Base-by-base conservation (phyloP, 2,113 vertebrate genomes). In the Ploceus nigricollis region DNA sequence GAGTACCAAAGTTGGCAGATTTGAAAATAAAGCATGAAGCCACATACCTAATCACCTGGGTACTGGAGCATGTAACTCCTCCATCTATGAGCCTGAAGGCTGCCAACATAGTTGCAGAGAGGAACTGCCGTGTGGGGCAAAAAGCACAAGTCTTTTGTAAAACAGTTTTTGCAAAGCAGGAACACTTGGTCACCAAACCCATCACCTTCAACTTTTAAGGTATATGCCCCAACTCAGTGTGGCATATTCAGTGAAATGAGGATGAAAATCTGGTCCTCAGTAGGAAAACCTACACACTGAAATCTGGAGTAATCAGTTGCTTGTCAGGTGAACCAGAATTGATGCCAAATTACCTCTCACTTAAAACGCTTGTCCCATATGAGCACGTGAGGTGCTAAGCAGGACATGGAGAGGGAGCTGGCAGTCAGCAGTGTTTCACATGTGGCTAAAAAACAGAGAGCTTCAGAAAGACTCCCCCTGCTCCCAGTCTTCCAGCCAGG, bases 21-120 rank as follows among this genome's bases (percentile, higher is more conserved):
- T 83, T 78, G 68, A 71, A 94, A 94, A 78, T 35, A 87, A 83
- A 95, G 51, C 51, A 80, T 56, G 44, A 70, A 86, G 57, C 17
- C 25, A 64, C 4, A 12, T 40, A 73, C 11, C 47, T 58, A 83
- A 73, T 71, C 0, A 0, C n/a, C 44, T 47, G 15, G 20, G 44
- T 66, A 40, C 51, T 64, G 37, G 20, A 86, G 47, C 24, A 56
- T 56, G 3, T 24, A 65, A 57, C 70, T 77, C 70, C 20, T 72
- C 47, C 35, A 20, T n/a, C 42, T 54, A 33, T 19, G 35, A 80
- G 57, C 18, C 33, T 72, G 30, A 82, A 72, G 92, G 33, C 35
- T 91, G 66, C 27, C 50, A 77, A n/a, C 1, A 18, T 30, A 31
- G 25, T 21, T 82, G 40, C 45, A 91, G 56, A 75, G 76, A 79